phyloP scores from a whole-genome alignment of 2,113 vertebrate species.

The Hystrix brachyura region DNA sequence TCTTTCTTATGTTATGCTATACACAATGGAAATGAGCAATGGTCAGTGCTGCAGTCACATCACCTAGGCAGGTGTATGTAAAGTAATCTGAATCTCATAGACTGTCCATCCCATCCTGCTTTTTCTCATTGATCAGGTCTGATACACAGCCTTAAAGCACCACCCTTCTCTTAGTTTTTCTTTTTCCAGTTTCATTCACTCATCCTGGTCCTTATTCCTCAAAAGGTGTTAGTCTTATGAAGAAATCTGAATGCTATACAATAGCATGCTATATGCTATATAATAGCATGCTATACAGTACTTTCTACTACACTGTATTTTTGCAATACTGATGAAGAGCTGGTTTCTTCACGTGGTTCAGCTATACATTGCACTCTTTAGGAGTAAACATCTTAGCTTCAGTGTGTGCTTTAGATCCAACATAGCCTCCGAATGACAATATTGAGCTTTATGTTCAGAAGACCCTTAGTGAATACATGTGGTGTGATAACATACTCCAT shows the following conservation, averaged over 20 bases:
- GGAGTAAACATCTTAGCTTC: background rate
- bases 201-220: background rate
- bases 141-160: background rate
- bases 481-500: background rate
- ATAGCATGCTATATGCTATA: background rate
- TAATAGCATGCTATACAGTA: background rate
- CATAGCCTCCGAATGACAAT: background rate
- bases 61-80: background rate
- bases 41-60: background rate
- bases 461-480: background rate
- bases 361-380: background rate
- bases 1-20: background rate
- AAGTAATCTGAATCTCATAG: conserved; percentile 18
- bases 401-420: background rate
- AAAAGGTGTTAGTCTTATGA: background rate
- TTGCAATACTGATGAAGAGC: background rate
- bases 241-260: background rate
- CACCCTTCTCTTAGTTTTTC: background rate
- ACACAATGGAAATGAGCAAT: conserved; percentile 3
- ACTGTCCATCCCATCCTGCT: background rate
- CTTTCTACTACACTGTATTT: background rate
- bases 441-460: background rate
- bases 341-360: background rate
- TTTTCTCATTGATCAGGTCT: background rate
- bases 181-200: background rate